Evolutionary conservation across 2,797 vertebrate species (phyloP).

Genomic region (Antrozous pallidus): DNA sequence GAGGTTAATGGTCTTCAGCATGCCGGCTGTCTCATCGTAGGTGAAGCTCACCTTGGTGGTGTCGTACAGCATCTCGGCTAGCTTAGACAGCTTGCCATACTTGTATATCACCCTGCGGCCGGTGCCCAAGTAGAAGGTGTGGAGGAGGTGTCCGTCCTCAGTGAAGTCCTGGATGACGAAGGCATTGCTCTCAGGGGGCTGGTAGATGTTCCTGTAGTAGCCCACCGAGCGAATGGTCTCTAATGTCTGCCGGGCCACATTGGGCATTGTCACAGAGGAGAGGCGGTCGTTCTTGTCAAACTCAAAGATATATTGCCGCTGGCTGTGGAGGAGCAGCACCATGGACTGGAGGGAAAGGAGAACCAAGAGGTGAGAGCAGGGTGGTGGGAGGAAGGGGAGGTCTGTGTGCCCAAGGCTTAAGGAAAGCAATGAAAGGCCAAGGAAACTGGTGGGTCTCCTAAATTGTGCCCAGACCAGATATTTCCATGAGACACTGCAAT

Average conservation of each 20-base stretch:
- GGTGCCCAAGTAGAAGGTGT: constrained; percentile 93
- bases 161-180: constrained; percentile 97
- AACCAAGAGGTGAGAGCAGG: constrained; percentile 26
- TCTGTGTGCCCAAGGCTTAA: background rate
- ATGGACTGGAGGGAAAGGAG: constrained; percentile 88
- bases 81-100: constrained; percentile 94
- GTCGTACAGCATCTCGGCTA: constrained; percentile 95
- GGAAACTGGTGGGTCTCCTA: background rate
- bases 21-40: constrained; percentile 94
- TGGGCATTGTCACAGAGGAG: constrained; percentile 98
- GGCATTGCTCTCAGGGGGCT: constrained; percentile 94
- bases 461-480: background rate
- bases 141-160: constrained; percentile 92
- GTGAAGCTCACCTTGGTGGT: constrained; percentile 95
- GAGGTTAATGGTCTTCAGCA: constrained; percentile 96
- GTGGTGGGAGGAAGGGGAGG: background rate
- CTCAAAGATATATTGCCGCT: constrained; percentile 98
- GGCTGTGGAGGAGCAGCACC: constrained; percentile 97
- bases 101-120: constrained; percentile 95
- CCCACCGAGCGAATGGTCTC: constrained; percentile 96
- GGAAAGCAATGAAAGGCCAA: background rate
- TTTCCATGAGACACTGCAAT: background rate
- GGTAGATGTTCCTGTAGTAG: constrained; percentile 97
- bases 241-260: constrained; percentile 94
- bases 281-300: constrained; percentile 97